Percentiles rank a stretch among this genome's conserved stretches.
phyloP scores from a whole-genome alignment of 1,140 invertebrate genomes.

The Drosophila suzukii region DNA sequence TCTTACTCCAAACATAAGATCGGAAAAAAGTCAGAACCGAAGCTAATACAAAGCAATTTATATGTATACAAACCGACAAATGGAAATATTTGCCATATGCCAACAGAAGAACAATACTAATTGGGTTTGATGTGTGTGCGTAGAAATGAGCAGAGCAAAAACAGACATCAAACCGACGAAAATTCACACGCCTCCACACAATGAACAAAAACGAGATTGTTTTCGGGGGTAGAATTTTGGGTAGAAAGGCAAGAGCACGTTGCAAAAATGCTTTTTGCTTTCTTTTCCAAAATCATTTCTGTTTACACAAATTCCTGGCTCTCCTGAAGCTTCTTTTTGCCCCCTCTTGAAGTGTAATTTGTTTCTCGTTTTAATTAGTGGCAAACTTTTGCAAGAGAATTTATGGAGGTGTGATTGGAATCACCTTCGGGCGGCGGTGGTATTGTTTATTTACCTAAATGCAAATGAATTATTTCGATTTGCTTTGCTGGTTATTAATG shows the following conservation, averaged over 20 bases:
- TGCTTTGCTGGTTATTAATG: conserved; percentile 11
- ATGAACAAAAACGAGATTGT: conserved; percentile 6
- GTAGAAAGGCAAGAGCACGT: conserved; percentile 16
- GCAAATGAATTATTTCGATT: conserved; percentile 50
- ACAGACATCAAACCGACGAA: conserved; percentile 28
- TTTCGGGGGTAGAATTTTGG: not conserved
- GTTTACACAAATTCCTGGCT: conserved; percentile 18
- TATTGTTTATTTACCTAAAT: conserved; percentile 43
- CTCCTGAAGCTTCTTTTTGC: not conserved
- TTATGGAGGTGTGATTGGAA: conserved; percentile 27
- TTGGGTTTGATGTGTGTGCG: conserved; percentile 38
- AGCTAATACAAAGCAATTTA: conserved; percentile 48
- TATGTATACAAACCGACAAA: conserved; percentile 31
- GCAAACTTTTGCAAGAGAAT: conserved; percentile 24
- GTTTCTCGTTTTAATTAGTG: conserved; percentile 41
- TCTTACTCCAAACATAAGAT: conserved; percentile 22
- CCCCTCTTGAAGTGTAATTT: conserved; percentile 24
- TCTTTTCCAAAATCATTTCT: conserved; percentile 31
- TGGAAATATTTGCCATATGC: conserved; percentile 50
- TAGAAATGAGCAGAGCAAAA: conserved; percentile 27
- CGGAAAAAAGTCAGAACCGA: conserved; percentile 12
- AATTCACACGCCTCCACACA: conserved; percentile 44
- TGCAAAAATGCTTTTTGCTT: conserved; percentile 34
- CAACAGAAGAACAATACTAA: conserved; percentile 52
- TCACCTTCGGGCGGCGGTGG: conserved; percentile 29